A percentile compares a stretch with the other conserved stretches of the same genome.
Evolutionary conservation across 2,113 vertebrate species (phyloP).

Genomic region (Deroptyus accipitrinus): DNA sequence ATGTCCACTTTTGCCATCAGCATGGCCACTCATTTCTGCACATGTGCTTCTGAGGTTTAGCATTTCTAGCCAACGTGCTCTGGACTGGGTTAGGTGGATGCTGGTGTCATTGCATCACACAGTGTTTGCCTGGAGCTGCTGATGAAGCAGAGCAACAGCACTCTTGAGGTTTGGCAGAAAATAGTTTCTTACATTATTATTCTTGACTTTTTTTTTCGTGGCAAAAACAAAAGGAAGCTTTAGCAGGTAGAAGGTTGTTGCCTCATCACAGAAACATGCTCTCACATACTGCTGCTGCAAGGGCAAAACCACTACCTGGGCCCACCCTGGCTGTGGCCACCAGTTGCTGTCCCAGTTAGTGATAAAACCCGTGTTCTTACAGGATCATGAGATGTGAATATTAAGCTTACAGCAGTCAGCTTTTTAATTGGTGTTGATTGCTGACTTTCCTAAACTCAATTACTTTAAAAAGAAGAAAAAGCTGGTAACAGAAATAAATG

Average conservation of each 20-base stretch:
- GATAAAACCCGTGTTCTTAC: neutral
- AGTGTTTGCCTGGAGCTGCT: neutral
- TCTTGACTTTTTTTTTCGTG: neutral
- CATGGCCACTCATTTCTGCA: rapidly evolving
- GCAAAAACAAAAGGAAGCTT: slow-evolving; percentile 25
- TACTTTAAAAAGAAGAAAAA: neutral
- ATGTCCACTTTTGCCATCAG: neutral
- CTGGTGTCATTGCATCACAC: rapidly evolving
- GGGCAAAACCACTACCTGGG: neutral
- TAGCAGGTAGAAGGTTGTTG: slow-evolving; percentile 33
- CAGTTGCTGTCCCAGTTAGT: neutral
- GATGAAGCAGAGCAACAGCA: neutral
- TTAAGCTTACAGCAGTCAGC: neutral
- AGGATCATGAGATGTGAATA: neutral
- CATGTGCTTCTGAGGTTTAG: neutral
- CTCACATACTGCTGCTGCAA: neutral
- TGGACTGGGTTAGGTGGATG: neutral
- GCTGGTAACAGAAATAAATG: neutral
- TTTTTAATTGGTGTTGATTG: neutral
- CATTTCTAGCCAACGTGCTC: rapidly evolving
- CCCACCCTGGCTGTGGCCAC: neutral
- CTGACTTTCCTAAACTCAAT: neutral
- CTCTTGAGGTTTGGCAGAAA: slow-evolving; percentile 35
- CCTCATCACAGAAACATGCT: neutral
- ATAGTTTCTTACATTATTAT: neutral